Evolutionary conservation across 2,113 vertebrate genomes (phyloP).

Genomic region (Scatophagus argus): DNA sequence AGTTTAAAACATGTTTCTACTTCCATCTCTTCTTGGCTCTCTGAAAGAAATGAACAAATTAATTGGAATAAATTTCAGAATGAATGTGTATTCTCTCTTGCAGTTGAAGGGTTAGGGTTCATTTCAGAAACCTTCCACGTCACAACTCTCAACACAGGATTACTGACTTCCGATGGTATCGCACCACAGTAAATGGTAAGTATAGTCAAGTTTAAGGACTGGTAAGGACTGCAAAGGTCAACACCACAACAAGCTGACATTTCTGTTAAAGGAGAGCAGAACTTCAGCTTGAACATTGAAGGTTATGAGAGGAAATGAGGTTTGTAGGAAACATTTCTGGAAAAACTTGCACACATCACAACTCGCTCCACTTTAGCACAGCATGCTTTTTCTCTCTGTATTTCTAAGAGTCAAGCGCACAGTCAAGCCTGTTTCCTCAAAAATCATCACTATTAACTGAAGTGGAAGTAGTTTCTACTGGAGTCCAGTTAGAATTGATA

Average conservation of each 20-base stretch:
- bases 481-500: constrained; percentile 71
- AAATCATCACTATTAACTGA: constrained; percentile 60
- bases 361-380: constrained; percentile 6
- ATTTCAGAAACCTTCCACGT: background rate
- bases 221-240: background rate
- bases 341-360: constrained; percentile 8
- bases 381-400: constrained; percentile 10
- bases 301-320: constrained; percentile 22
- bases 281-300: background rate
- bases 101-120: background rate
- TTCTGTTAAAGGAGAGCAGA: background rate
- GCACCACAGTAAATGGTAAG: background rate
- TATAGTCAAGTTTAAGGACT: background rate
- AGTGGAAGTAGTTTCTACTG: constrained; percentile 58
- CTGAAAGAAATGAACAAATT: background rate
- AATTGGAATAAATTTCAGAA: too few species aligned
- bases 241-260: background rate
- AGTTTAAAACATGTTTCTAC: background rate
- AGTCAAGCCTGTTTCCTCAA: constrained; percentile 59
- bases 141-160: background rate
- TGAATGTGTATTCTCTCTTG: background rate
- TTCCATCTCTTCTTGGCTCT: background rate
- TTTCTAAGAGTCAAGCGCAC: constrained; percentile 38
- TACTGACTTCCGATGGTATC: background rate
- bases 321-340: constrained; percentile 1